These are phyloP conservation scores for Hetaerina titia DNA, from an alignment of 2,888 invertebrate species.

Conservation along the genomic window DNA sequence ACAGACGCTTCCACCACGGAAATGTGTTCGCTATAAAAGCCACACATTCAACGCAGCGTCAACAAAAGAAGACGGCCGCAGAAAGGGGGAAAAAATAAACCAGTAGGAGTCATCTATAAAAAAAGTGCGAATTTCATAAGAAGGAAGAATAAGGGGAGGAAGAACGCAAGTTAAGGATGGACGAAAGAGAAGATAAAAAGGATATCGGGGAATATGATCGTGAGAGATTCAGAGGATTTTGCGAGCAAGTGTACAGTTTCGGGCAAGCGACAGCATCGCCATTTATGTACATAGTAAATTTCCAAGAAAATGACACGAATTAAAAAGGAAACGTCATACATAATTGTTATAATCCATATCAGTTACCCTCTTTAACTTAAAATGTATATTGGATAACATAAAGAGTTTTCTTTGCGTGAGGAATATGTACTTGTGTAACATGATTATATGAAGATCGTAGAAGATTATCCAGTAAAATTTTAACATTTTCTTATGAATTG, in stretches of 20 bases:
- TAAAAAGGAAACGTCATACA: background rate
- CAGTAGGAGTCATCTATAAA: background rate
- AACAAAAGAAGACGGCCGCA: background rate
- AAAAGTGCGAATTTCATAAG: background rate
- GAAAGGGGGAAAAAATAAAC: background rate
- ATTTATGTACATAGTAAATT: background rate
- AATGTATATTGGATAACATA: no score
- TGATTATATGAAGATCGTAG: no score
- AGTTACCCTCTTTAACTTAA: background rate
- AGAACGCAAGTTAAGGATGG: background rate
- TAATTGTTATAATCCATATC: background rate
- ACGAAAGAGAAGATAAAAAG: background rate
- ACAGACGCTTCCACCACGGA: background rate
- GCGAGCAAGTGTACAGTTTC: background rate
- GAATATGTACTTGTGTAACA: no score
- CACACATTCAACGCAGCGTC: background rate
- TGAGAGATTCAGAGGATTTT: background rate
- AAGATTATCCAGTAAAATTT: no score
- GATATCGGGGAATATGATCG: background rate
- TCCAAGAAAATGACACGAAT: background rate
- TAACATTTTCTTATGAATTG: no score
- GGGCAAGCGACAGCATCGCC: background rate
- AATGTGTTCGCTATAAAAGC: background rate
- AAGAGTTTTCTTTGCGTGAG: no score
- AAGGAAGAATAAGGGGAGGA: background rate